Evolutionary conservation across 2,888 invertebrate species (phyloP), one percentile per base, ranked within the genome.

Genomic region (Alsophila aescularia): DNA sequence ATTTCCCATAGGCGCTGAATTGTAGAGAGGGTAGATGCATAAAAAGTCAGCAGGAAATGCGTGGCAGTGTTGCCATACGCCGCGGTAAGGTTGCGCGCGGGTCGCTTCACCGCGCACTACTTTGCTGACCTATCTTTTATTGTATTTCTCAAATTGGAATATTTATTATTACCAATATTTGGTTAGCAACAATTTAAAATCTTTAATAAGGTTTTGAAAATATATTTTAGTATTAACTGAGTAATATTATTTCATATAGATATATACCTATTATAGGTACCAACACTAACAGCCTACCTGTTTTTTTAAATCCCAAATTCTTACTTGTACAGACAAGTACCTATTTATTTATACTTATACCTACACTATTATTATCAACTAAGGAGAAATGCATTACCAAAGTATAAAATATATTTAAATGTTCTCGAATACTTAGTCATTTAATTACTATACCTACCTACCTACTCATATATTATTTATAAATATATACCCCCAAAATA

Each of bases 1-100:
- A 87, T 79, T 66, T 64, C 83, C 59, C 67, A 84, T 89, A 90
- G 90, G 90, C 90, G 90, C 90, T 87, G 83, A 87, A 84, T 78
- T 76, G 66, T 75, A 77, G 81, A 78, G 80, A 70, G 80, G 83
- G 81, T 79, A 81, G 77, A 69, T 72, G 69, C 59, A 52, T 60
- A 79, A 83, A 87, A 87, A 83, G 67, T 74, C 58, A 67, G 75
- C 75, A 74, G 77, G 80, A 84, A 77, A 72, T 83, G 75, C 64
- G 72, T 80, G 69, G 35, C 67, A 80, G 81, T 85, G 87, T 83
- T 87, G 84, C 87, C 85, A 88, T 71, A 79, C 83, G 86, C 83
- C 69, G 81, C 82, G 82, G 79, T 70, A 70, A 72, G 63, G 62
- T 73, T 77, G 83, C 88, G 80, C 81, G 60, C 64, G 58, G 58